Evolutionary conservation across 2,888 invertebrate genomes (phyloP).

Genomic region (Psylliodes chrysocephalus): DNA sequence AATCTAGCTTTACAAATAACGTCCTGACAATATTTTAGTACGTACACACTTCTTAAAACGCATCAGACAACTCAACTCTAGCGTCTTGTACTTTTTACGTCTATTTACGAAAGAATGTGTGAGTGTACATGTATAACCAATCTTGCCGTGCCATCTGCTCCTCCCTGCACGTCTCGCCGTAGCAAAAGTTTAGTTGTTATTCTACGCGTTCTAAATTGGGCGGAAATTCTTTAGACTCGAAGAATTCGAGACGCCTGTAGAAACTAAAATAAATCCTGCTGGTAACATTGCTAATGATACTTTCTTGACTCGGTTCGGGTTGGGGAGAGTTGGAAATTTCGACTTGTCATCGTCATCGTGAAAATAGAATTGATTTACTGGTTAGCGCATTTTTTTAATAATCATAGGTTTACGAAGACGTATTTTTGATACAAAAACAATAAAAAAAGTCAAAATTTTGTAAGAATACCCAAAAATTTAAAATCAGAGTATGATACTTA

Average conservation of each 20-base stretch:
- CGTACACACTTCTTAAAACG: not conserved
- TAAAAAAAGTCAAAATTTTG: too few relatives aligned
- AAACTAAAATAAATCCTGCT: slow-evolving; percentile 33
- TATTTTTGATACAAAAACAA: too few relatives aligned
- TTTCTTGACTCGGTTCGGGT: too few relatives aligned
- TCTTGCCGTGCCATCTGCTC: slow-evolving; percentile 12
- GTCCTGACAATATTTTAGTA: too few relatives aligned
- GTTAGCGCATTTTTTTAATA: not conserved
- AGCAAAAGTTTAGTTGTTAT: slow-evolving; percentile 27
- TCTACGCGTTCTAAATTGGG: slow-evolving; percentile 38
- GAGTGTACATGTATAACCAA: too few relatives aligned
- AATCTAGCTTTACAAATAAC: too few relatives aligned
- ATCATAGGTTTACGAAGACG: not conserved
- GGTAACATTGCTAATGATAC: slow-evolving; percentile 35
- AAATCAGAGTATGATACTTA: too few relatives aligned
- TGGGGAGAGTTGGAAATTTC: not conserved
- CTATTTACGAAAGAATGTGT: slow-evolving; percentile 29
- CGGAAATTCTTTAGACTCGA: slow-evolving; percentile 34
- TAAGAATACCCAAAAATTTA: too few relatives aligned
- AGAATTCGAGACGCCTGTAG: slow-evolving; percentile 33
- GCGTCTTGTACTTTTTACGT: slow-evolving; percentile 9
- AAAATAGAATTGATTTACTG: slow-evolving; percentile 23
- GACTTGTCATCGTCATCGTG: slow-evolving; percentile 17
- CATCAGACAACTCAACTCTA: not conserved
- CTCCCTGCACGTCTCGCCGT: slow-evolving; percentile 11